A percentile compares a stretch with the other conserved stretches of the same genome.
phyloP scores from a whole-genome alignment of 2,797 vertebrate genomes.

The Anabas testudineus region DNA sequence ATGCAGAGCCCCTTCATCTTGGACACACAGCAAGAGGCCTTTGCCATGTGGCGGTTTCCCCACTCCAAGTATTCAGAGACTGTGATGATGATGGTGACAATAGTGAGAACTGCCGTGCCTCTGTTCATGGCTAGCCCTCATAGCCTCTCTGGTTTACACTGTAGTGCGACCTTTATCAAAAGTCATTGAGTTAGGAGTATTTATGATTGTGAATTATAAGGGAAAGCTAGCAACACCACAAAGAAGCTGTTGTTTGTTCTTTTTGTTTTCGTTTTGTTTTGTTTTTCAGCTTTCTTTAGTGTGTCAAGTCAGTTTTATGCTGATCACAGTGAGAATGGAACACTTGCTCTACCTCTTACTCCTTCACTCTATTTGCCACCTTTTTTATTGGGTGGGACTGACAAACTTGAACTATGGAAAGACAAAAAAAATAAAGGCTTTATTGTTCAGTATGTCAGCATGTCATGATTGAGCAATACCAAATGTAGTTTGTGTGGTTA shows the following conservation, averaged over 20 bases:
- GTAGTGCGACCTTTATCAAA: constrained; percentile 75
- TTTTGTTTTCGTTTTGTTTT: constrained; percentile 5
- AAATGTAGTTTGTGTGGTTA: not conserved
- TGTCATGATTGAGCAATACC: constrained; percentile 11
- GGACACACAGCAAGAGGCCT: constrained; percentile 42
- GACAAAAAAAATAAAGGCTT: constrained; percentile 84
- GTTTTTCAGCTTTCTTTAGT: constrained; percentile 67
- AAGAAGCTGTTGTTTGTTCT: constrained; percentile 78
- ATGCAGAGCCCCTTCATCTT: constrained; percentile 71
- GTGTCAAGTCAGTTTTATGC: constrained; percentile 70
- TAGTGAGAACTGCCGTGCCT: constrained; percentile 35
- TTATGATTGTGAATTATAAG: constrained; percentile 81
- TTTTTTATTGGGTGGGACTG: constrained; percentile 76
- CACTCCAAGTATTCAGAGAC: constrained; percentile 73
- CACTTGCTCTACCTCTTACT: constrained; percentile 85
- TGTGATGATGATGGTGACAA: constrained; percentile 46
- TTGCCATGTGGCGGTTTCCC: constrained; percentile 55
- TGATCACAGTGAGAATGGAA: constrained; percentile 81
- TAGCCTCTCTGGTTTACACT: constrained; percentile 72
- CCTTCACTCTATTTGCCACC: constrained; percentile 80
- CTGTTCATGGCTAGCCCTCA: constrained; percentile 38
- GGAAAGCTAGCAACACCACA: constrained; percentile 80
- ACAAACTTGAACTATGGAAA: constrained; percentile 85
- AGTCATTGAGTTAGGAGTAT: constrained; percentile 71
- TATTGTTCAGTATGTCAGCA: constrained; percentile 74